Evolutionary conservation across 2,113 vertebrate genomes (phyloP).

Genomic region (Axis porcinus): DNA sequence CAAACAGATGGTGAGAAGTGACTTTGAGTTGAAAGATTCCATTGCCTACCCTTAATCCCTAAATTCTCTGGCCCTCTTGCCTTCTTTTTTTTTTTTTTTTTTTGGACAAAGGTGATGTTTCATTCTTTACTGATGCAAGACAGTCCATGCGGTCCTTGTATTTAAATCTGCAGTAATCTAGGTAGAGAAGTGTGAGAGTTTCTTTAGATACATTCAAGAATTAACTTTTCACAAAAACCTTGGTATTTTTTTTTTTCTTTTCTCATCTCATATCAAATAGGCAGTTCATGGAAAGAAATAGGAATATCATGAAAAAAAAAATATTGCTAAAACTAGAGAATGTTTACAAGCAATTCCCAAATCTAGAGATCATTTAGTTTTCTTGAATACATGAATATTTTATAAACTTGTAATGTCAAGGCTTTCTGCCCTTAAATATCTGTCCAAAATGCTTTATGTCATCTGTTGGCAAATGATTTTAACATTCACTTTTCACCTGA

Average conservation of each 20-base stretch:
- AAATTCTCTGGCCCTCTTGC: not conserved
- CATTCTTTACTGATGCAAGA: not conserved
- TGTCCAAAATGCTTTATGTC: constrained; percentile 65
- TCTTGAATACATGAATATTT: constrained; percentile 62
- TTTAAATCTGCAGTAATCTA: constrained; percentile 39
- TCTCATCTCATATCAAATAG: not conserved
- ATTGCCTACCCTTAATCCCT: not conserved
- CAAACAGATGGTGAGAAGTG: not conserved
- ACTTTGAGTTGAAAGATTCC: constrained; percentile 33
- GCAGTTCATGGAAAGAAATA: not conserved
- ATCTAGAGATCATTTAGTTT: constrained; percentile 52
- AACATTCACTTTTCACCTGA: constrained; percentile 78
- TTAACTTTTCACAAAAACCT: not conserved
- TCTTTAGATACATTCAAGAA: not conserved
- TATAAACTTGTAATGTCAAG: constrained; percentile 64
- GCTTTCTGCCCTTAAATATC: constrained; percentile 55
- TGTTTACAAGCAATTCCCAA: constrained; percentile 2
- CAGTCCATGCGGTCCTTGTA: not conserved
- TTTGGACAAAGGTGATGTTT: not conserved
- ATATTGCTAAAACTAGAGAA: not conserved
- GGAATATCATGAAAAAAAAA: not conserved
- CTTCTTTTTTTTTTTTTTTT: not conserved
- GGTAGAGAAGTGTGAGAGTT: not conserved
- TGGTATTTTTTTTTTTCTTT: not conserved
- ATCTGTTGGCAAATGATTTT: constrained; percentile 81